Conservation (phyloP, 1,140 invertebrate species). For the Uloborus diversus region DNA sequence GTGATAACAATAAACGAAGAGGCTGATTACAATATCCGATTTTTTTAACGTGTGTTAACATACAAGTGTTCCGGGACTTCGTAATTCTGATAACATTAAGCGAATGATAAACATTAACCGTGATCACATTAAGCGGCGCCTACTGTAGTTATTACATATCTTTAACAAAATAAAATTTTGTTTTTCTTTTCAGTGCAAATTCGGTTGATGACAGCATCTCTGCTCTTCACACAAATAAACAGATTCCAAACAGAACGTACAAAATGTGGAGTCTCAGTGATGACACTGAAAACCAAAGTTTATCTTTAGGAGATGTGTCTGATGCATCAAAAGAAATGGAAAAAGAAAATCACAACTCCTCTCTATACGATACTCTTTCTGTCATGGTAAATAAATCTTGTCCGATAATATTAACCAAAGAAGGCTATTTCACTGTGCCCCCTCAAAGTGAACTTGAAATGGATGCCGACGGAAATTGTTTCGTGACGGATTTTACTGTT, state of each 20-base stretch:
- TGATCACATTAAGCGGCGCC: too few species aligned
- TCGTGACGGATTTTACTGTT: conserved; percentile 90
- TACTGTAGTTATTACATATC: too few species aligned
- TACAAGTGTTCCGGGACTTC: too few species aligned
- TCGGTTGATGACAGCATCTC: conserved; percentile 30
- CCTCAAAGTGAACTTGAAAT: conserved; percentile 78
- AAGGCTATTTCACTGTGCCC: conserved; percentile 89
- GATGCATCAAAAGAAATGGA: too few species aligned
- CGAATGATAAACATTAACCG: too few species aligned
- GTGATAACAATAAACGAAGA: too few species aligned
- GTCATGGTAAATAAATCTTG: too few species aligned
- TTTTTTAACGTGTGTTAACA: too few species aligned
- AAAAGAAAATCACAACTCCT: too few species aligned
- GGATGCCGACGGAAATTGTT: conserved; percentile 77
- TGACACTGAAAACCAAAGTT: background rate
- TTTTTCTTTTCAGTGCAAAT: conserved; percentile 7
- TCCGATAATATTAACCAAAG: conserved; percentile 69
- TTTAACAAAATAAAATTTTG: background rate
- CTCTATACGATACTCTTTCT: too few species aligned
- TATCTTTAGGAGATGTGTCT: background rate
- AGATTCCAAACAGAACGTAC: background rate
- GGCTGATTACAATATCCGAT: too few species aligned
- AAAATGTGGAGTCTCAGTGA: conserved; percentile 14
- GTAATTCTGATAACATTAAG: too few species aligned
- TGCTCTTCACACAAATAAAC: conserved; percentile 26